Percentiles rank a stretch among this genome's conserved stretches.
Conservation (phyloP, 2,797 vertebrate species). For the Leptodactylus fallax region DNA sequence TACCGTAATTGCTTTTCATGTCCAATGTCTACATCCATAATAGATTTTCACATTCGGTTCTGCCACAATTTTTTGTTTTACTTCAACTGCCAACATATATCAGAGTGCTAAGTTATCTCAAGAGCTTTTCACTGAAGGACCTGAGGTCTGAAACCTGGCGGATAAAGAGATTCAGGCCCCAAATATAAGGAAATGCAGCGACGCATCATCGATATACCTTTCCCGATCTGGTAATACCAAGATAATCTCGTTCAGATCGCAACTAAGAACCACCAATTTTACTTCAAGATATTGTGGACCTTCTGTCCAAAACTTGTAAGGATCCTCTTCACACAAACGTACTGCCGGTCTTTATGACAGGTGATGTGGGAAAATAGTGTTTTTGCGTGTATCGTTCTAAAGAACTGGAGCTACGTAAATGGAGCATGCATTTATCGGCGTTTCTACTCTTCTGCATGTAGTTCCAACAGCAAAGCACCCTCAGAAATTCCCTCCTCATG, state of each 20-base stretch:
- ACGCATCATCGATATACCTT: conserved; percentile 20
- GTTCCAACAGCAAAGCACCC: conserved; percentile 87
- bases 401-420: conserved; percentile 88
- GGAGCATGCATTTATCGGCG: conserved; percentile 80
- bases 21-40: not conserved
- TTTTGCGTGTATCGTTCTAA: conserved; percentile 85
- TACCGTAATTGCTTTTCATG: not conserved
- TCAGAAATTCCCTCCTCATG: conserved; percentile 90
- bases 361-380: conserved; percentile 80
- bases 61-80: not conserved
- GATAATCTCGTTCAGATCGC: not conserved
- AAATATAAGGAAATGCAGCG: not conserved
- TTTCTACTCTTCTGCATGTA: conserved; percentile 73
- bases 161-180: not conserved
- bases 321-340: conserved; percentile 83
- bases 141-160: not conserved
- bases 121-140: not conserved
- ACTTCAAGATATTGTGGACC: not conserved
- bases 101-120: conserved; percentile 4
- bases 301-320: not conserved
- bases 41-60: conserved; percentile 37
- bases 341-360: conserved; percentile 86
- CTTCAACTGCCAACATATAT: conserved; percentile 5
- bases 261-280: not conserved
- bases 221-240: conserved; percentile 10